Evolutionary conservation across 2,888 invertebrate genomes (phyloP).

Genomic region (Melanotus villosus): DNA sequence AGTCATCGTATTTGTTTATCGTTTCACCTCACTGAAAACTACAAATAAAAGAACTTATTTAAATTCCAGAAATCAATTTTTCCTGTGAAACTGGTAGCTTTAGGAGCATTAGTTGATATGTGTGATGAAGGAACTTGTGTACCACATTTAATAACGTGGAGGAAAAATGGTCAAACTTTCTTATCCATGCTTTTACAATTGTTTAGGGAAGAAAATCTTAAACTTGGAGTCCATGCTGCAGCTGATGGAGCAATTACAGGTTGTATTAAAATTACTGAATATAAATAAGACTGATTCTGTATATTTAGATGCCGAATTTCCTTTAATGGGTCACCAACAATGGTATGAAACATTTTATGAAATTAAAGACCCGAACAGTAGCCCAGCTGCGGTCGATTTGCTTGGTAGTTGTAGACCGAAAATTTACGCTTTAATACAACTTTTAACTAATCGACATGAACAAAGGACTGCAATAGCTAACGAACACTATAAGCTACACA

Average conservation of each 20-base stretch:
- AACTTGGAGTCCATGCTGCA: constrained; percentile 60
- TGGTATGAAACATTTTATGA: constrained; percentile 60
- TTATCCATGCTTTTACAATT: constrained; percentile 64
- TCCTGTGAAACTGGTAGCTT: constrained; percentile 64
- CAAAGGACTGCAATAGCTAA: constrained; percentile 61
- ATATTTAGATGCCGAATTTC: constrained; percentile 55
- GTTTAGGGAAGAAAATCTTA: constrained; percentile 67
- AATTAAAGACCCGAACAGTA: constrained; percentile 56
- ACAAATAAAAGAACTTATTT: background rate
- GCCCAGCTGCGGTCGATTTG: constrained; percentile 65
- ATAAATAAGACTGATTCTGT: background rate
- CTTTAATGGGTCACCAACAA: constrained; percentile 67
- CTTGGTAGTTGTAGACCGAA: constrained; percentile 68
- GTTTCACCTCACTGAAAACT: too few relatives aligned
- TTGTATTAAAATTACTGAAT: constrained; percentile 40
- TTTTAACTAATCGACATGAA: constrained; percentile 61
- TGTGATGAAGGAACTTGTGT: constrained; percentile 62
- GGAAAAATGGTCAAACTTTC: constrained; percentile 60
- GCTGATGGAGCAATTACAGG: constrained; percentile 63
- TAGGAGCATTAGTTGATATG: constrained; percentile 67
- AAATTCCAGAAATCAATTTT: constrained; percentile 56
- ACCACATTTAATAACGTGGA: constrained; percentile 69
- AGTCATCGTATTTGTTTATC: too few relatives aligned
- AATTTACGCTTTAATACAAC: constrained; percentile 67
- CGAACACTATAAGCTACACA: constrained; percentile 65